Conservation (phyloP, 2,113 vertebrate species). For the Tichodroma muraria region DNA sequence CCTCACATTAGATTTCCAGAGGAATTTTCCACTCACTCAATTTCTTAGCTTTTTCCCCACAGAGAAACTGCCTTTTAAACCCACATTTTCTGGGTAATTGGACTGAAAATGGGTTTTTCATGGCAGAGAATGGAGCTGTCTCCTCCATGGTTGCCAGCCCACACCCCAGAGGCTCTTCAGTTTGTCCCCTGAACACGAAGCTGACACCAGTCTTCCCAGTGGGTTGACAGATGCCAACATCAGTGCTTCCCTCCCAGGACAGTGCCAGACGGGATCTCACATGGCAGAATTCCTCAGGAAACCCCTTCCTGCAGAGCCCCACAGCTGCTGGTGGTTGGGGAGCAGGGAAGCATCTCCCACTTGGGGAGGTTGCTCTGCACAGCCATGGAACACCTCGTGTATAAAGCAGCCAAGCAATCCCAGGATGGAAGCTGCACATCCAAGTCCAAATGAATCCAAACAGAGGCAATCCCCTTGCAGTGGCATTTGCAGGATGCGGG, state of each 20-base stretch:
- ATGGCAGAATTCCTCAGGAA: not conserved
- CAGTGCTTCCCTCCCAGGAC: not conserved
- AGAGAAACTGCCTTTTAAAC: conserved; percentile 21
- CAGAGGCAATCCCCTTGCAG: not conserved
- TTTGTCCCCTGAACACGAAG: not conserved
- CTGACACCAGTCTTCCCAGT: not conserved
- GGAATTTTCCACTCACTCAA: conserved; percentile 9
- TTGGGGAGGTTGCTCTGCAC: not conserved
- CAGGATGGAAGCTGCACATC: not conserved
- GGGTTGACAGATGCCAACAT: not conserved
- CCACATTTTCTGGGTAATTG: conserved; percentile 16
- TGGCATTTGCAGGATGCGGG: not conserved
- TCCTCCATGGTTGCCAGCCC: not conserved
- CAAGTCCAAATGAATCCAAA: not conserved
- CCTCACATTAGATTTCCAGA: not conserved
- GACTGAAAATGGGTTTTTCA: conserved; percentile 18
- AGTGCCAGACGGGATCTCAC: not conserved
- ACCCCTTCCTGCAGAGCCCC: not conserved
- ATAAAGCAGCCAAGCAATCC: not conserved
- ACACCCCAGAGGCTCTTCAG: not conserved
- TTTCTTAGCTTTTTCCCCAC: conserved; percentile 1
- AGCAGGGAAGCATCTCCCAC: not conserved
- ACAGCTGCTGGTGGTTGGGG: not conserved
- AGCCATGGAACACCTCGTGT: accelerated
- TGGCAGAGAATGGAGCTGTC: not conserved